Evolutionary conservation across 2,888 invertebrate genomes (phyloP).

Genomic region (Gerris lacustris): DNA sequence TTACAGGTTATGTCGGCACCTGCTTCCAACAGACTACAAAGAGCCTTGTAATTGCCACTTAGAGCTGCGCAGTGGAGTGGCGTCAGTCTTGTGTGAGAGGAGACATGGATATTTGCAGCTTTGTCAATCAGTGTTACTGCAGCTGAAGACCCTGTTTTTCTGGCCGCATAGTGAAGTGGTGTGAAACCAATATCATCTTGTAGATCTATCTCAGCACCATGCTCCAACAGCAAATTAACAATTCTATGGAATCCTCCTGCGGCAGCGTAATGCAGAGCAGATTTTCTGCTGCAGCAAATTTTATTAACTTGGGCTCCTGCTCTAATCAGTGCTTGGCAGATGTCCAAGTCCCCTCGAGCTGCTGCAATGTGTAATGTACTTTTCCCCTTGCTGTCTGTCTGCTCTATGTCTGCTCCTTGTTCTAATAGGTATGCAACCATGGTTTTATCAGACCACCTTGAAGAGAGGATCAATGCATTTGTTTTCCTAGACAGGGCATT

Average conservation of each 20-base stretch:
- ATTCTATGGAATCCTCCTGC: not conserved
- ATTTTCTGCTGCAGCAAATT: not conserved
- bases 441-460: not conserved
- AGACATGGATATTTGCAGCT: not conserved
- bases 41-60: no score
- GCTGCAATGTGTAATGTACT: not conserved
- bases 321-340: no score
- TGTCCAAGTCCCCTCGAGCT: not conserved
- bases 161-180: slow-evolving; percentile 1
- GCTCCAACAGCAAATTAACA: not conserved
- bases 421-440: not conserved
- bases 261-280: not conserved
- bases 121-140: not conserved
- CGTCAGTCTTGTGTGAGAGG: not conserved
- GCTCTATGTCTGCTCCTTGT: slow-evolving; percentile 2
- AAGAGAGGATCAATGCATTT: not conserved
- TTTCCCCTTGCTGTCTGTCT: not conserved
- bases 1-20: no score
- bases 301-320: not conserved
- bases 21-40: no score
- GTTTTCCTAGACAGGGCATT: no score
- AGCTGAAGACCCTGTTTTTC: not conserved
- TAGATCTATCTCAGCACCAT: not conserved
- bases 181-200: not conserved
- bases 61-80: slow-evolving; percentile 1